phyloP scores from a whole-genome alignment of 35 echinoderm and acorn worm species.

The Apostichopus parvimensis region DNA sequence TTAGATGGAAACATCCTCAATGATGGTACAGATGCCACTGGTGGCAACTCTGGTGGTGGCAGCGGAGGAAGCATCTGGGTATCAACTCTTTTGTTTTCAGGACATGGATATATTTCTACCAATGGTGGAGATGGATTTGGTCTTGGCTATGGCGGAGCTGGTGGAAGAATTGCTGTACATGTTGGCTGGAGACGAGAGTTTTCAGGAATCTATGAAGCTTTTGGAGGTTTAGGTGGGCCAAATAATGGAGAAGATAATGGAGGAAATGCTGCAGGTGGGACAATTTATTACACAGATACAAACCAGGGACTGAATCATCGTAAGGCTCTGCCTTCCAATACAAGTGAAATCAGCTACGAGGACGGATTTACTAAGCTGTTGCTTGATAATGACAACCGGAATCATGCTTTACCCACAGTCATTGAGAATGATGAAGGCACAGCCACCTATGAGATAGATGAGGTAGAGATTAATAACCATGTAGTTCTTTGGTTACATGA shows the following conservation, averaged over 20 bases:
- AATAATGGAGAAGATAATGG: not conserved
- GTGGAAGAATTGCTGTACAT: constrained; percentile 82
- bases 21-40: constrained; percentile 65
- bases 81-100: constrained; percentile 72
- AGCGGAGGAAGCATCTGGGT: constrained; percentile 90
- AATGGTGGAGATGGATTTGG: constrained; percentile 78
- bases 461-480: constrained; percentile 86
- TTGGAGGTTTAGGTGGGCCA: constrained; percentile 62
- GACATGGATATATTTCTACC: constrained; percentile 78
- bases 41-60: constrained; percentile 71
- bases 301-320: constrained; percentile 76
- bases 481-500: constrained; percentile 84
- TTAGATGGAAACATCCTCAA: constrained; percentile 77
- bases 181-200: constrained; percentile 86
- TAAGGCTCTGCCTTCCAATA: constrained; percentile 39
- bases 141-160: constrained; percentile 78
- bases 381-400: constrained; percentile 83
- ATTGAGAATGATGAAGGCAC: constrained; percentile 87
- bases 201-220: constrained; percentile 56
- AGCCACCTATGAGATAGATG: constrained; percentile 74
- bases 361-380: constrained; percentile 75
- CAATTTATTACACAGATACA: constrained; percentile 91
- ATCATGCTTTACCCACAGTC: constrained; percentile 69
- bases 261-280: constrained; percentile 76
- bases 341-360: constrained; percentile 8